Evolutionary conservation across 92 coral and sea anemone species (phyloP).

Genomic region (Umimayanthus kanabou): DNA sequence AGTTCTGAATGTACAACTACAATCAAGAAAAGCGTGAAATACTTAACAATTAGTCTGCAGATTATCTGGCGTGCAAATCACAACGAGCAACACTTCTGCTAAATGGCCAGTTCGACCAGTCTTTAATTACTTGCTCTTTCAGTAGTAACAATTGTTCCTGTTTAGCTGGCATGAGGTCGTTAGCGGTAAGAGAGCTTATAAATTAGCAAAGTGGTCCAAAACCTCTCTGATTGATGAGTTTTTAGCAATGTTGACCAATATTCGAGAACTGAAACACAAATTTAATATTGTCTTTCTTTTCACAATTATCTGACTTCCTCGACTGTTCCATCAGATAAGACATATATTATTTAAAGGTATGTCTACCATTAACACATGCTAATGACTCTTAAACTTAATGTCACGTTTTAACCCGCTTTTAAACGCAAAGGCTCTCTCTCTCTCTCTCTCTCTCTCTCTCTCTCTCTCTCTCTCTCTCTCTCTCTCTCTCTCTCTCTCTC

Average conservation of each 20-base stretch:
- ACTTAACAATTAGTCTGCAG: not conserved
- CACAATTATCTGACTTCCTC: not conserved
- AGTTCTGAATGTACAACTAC: not conserved
- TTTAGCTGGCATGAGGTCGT: not conserved
- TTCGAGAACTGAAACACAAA: not conserved
- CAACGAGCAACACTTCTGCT: not conserved
- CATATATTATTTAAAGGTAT: not conserved
- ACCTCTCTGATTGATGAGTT: constrained; percentile 6
- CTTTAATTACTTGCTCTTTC: not conserved
- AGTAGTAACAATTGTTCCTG: not conserved
- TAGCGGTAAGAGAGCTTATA: not conserved
- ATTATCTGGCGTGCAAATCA: not conserved
- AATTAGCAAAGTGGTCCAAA: not conserved
- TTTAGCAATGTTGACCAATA: not conserved
- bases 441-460: too few relatives aligned
- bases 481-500: too few relatives aligned
- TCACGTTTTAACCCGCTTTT: too few relatives aligned
- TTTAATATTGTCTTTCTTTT: not conserved
- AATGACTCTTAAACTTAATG: not conserved
- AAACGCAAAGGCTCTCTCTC: not conserved
- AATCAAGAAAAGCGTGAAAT: not conserved
- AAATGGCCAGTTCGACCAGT: not conserved
- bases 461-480: too few relatives aligned
- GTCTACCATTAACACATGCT: not conserved
- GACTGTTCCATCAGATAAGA: not conserved